Percentiles rank a stretch among this genome's conserved stretches.
Evolutionary conservation across 2,797 vertebrate genomes (phyloP).

Genomic region (Buceros bicornis): DNA sequence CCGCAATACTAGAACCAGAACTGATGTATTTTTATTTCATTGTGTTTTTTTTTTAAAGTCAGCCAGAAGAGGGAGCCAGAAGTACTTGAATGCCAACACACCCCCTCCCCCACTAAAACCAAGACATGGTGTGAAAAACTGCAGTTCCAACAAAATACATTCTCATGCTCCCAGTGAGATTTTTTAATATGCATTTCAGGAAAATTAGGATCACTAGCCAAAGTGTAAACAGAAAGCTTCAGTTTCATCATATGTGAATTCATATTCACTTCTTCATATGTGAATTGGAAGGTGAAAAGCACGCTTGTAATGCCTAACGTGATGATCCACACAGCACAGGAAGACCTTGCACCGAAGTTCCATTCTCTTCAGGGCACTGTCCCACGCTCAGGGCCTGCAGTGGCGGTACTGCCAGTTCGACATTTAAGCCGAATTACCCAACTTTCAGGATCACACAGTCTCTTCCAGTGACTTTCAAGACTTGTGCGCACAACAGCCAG

Average conservation of each 20-base stretch:
- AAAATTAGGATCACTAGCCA: background rate
- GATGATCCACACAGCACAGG: background rate
- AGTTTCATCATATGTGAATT: background rate
- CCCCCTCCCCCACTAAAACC: background rate
- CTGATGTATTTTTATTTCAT: no score
- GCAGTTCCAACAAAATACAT: background rate
- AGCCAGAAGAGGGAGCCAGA: conserved; percentile 53
- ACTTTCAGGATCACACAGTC: rapidly evolving
- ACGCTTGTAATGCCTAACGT: rapidly evolving
- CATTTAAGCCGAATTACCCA: background rate
- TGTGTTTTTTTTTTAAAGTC: background rate
- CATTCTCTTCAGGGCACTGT: background rate
- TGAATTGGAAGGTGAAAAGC: background rate
- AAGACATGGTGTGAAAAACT: background rate
- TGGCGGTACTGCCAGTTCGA: background rate
- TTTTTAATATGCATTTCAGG: background rate
- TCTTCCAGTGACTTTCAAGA: background rate
- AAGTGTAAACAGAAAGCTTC: background rate
- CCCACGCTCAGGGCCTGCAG: background rate
- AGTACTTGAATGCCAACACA: background rate
- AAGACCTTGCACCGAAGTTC: background rate
- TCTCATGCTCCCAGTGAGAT: background rate
- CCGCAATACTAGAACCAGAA: background rate
- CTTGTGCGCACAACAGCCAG: rapidly evolving
- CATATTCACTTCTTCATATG: rapidly evolving